A percentile compares a stretch with the other conserved stretches of the same genome.
Conservation (phyloP, 1,140 invertebrate species). For the Branchinecta lindahli region DNA sequence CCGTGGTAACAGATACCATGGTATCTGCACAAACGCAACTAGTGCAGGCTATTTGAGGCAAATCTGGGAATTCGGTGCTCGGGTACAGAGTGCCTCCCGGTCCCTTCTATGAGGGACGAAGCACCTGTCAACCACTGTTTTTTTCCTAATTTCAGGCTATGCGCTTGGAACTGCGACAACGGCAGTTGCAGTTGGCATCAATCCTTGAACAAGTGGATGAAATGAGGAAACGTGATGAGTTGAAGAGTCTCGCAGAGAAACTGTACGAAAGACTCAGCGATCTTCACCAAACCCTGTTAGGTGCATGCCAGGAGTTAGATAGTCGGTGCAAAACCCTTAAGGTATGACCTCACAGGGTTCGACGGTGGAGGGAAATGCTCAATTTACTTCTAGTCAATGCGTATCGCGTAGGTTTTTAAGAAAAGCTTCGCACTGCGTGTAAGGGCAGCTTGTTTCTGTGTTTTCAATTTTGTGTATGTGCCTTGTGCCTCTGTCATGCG, state of each 20-base stretch:
- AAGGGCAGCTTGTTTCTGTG: conserved; percentile 8
- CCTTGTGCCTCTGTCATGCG: background rate
- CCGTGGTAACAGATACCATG: too few relatives aligned
- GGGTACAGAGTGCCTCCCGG: too few relatives aligned
- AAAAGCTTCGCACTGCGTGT: background rate
- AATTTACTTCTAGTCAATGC: conserved; percentile 1
- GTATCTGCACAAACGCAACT: too few relatives aligned
- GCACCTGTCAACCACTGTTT: too few relatives aligned
- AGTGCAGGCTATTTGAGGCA: too few relatives aligned
- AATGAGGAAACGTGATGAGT: conserved; percentile 34
- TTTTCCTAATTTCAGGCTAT: background rate
- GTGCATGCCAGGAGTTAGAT: conserved; percentile 39
- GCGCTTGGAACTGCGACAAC: conserved; percentile 37
- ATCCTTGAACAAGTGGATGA: conserved; percentile 38
- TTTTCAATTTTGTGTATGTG: conserved; percentile 8
- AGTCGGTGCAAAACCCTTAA: conserved; percentile 39
- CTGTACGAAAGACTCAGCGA: conserved; percentile 39
- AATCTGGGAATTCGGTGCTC: too few relatives aligned
- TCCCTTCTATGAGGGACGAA: too few relatives aligned
- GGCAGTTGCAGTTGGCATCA: conserved; percentile 40
- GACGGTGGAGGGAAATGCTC: background rate
- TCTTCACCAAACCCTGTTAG: conserved; percentile 38
- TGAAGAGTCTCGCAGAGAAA: conserved; percentile 36
- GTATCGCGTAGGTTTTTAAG: background rate
- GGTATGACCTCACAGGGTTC: conserved; percentile 26